phyloP scores from a whole-genome alignment of 2,888 invertebrate genomes.

The Sinopyrophorus schimmeli region DNA sequence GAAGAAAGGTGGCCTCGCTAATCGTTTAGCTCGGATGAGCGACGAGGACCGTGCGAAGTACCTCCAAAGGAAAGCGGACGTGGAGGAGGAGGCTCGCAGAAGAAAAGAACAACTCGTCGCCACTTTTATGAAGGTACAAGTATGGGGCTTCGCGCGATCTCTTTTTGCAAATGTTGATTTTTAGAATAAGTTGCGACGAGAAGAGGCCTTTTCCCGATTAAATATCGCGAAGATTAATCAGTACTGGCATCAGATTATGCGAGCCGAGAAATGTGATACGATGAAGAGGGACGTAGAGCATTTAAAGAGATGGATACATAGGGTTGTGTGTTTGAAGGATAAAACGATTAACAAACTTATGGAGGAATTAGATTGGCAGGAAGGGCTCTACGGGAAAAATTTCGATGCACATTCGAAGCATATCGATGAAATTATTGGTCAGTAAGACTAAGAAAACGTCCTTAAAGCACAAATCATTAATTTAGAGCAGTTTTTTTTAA shows the following conservation, averaged over 20 bases:
- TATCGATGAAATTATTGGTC: slow-evolving; percentile 71
- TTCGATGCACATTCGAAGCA: slow-evolving; percentile 74
- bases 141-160: background rate
- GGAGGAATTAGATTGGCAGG: slow-evolving; percentile 69
- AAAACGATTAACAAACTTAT: slow-evolving; percentile 66
- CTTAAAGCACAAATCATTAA: background rate
- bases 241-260: slow-evolving; percentile 78
- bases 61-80: slow-evolving; percentile 78
- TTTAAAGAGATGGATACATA: slow-evolving; percentile 63
- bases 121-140: slow-evolving; percentile 82
- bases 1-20: slow-evolving; percentile 72
- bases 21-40: slow-evolving; percentile 80
- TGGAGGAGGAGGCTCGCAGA: slow-evolving; percentile 78
- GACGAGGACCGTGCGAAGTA: slow-evolving; percentile 82
- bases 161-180: slow-evolving; percentile 36
- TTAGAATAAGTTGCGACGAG: slow-evolving; percentile 81
- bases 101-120: slow-evolving; percentile 80
- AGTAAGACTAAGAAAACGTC: slow-evolving; percentile 34
- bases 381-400: slow-evolving; percentile 72
- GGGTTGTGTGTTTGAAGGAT: slow-evolving; percentile 69
- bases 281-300: slow-evolving; percentile 51
- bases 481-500: no score
- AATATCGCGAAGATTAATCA: slow-evolving; percentile 85
- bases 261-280: slow-evolving; percentile 76
- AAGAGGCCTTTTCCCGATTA: slow-evolving; percentile 75